These are phyloP conservation scores for Lagothrix lagotricha DNA, from an alignment of 2,797 vertebrate species.

Conservation along the genomic window DNA sequence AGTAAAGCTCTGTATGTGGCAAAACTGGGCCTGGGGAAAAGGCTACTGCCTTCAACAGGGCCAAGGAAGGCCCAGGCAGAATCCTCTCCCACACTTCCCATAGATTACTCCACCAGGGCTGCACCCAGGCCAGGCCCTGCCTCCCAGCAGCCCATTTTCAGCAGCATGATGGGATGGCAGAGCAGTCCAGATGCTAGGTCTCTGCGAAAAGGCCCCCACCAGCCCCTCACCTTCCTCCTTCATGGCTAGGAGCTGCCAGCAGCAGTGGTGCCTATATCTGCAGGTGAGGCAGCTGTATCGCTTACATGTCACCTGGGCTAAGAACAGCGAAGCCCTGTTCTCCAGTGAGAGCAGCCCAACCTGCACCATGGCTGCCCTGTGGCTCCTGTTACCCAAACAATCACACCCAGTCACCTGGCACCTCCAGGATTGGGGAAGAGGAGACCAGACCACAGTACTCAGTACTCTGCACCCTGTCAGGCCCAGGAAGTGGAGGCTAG, in stretches of 20 bases:
- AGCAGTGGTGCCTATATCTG: slow-evolving; percentile 34
- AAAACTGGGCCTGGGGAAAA: not conserved
- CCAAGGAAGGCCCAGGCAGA: not conserved
- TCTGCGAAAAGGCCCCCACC: slow-evolving; percentile 9
- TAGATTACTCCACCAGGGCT: slow-evolving; percentile 5
- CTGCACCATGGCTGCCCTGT: not conserved
- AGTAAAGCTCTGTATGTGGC: not conserved
- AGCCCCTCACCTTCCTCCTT: slow-evolving; percentile 28
- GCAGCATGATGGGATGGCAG: not conserved
- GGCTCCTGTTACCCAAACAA: slow-evolving; percentile 79
- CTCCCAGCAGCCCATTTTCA: slow-evolving; percentile 59
- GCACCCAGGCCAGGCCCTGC: slow-evolving; percentile 34
- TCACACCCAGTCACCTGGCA: slow-evolving; percentile 65
- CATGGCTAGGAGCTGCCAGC: not conserved
- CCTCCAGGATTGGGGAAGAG: slow-evolving; percentile 23
- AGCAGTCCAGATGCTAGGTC: slow-evolving; percentile 14
- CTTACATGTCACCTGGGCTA: slow-evolving; percentile 71
- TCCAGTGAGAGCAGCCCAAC: slow-evolving; percentile 57
- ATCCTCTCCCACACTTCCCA: not conserved
- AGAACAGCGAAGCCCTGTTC: slow-evolving; percentile 79
- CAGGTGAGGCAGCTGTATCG: slow-evolving; percentile 57
- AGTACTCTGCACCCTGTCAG: not conserved
- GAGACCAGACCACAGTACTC: not conserved
- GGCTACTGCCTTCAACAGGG: not conserved
- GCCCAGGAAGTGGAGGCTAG: not conserved